Evolutionary conservation across 2,113 vertebrate genomes (phyloP), one percentile per base, ranked within the genome.

Genomic region (Lampris megalopsis): DNA sequence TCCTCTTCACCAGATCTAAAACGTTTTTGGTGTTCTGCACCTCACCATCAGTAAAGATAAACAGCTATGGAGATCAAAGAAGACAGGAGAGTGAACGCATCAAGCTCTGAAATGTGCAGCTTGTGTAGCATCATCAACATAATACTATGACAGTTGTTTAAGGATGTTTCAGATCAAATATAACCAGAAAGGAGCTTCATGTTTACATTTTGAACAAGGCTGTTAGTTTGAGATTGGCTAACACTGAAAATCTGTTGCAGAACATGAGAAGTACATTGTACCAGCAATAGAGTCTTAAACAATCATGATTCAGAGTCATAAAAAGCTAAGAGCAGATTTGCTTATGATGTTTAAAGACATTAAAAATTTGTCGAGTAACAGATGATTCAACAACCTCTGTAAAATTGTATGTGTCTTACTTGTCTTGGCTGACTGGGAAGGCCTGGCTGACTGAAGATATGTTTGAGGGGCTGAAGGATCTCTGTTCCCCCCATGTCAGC

Each of bases 11-110:
- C 83, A 95, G 88, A 36, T 81, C 54, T 6, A 95, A 90, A 36
- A 97, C 91, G 8, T 88, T 73, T 71, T 93, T 93, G 9, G 95
- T 96, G 75, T 94, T 94, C 1, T 0, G 13, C 59, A 97, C 95
- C 83, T 96, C 95, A 76, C 96, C 96, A 52, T 97, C 96, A 49
- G 96, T 97, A 64, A 98, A 97, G 75, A 97, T 85, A 82, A 98
- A 97, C 7, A 97, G 71, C 96, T 97, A 75, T 0, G 52, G 53
- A 81, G 62, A 73, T 41, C 73, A 64, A 57, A 69, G 40, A 50
- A 71, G 40, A 48, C 42, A 65, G 36, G 37, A 72, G 54, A 74
- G 11, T 37, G 50, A 1, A 60, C 45, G 69, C 2, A 47, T 35
- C 9, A 49, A 24, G 59, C 1, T 9, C 54, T 53, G 36, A 60